A percentile compares a stretch with the other conserved stretches of the same genome.
These are phyloP conservation scores for Enoplosus armatus DNA, from an alignment of 2,797 vertebrate genomes.

Conservation along the genomic window DNA sequence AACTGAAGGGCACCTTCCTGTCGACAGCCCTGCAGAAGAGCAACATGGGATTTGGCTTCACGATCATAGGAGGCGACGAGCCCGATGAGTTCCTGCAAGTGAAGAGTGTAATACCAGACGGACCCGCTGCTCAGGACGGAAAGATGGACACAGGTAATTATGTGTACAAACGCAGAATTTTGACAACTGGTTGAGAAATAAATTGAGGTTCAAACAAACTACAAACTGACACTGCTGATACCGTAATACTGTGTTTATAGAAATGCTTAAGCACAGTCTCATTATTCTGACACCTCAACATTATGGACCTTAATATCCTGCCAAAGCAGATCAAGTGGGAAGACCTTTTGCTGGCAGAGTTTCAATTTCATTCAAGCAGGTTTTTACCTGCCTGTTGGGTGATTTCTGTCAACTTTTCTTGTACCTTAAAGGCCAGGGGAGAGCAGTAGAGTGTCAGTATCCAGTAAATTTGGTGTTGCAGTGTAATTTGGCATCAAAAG, in stretches of 20 bases:
- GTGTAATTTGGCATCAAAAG: constrained; percentile 16
- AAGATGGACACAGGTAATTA: constrained; percentile 98
- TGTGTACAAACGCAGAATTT: constrained; percentile 4
- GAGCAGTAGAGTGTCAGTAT: background rate
- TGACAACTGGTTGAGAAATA: constrained; percentile 24
- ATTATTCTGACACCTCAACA: constrained; percentile 51
- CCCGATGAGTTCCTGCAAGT: constrained; percentile 99
- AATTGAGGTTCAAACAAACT: constrained; percentile 44
- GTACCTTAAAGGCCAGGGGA: background rate
- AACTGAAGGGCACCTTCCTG: constrained; percentile 97
- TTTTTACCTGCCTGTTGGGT: constrained; percentile 25
- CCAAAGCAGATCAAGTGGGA: constrained; percentile 22
- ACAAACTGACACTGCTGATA: constrained; percentile 29
- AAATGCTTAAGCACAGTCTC: constrained; percentile 45
- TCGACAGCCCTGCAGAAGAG: constrained; percentile 98
- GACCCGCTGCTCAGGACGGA: constrained; percentile 95
- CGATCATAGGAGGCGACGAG: constrained; percentile 98
- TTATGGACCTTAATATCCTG: constrained; percentile 41
- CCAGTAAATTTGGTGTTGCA: background rate
- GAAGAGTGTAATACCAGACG: constrained; percentile 98
- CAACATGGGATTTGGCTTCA: constrained; percentile 99
- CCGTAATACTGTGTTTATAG: constrained; percentile 28
- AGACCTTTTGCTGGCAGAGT: constrained; percentile 29
- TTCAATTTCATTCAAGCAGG: constrained; percentile 31
- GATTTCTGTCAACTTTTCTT: constrained; percentile 10